phyloP scores from a whole-genome alignment of 2,113 vertebrate species.

The Macrotis lagotis region DNA sequence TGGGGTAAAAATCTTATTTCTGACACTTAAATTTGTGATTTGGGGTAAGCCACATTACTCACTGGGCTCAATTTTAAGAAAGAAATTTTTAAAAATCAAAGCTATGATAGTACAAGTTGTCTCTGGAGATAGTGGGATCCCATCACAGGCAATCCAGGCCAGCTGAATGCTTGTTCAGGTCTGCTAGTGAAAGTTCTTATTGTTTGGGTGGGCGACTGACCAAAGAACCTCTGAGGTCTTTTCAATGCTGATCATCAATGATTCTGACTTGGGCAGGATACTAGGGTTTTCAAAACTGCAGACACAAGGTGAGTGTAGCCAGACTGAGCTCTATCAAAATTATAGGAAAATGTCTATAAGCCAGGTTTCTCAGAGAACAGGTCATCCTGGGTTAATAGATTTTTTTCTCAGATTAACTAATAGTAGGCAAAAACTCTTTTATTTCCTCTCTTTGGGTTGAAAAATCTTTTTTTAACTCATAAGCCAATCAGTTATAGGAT shows the following conservation, averaged over 20 bases:
- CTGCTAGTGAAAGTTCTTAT: not conserved
- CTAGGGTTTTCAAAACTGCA: not conserved
- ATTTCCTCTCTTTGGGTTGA: not conserved
- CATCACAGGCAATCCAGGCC: not conserved
- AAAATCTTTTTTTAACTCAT: not conserved
- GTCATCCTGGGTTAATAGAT: not conserved
- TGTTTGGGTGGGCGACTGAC: not conserved
- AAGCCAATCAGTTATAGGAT: not conserved
- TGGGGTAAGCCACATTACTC: not conserved
- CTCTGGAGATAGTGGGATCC: not conserved
- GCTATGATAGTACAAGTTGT: not conserved
- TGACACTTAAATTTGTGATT: not conserved
- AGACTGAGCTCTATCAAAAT: not conserved
- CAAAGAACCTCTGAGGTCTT: not conserved
- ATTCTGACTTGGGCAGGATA: not conserved
- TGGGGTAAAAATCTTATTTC: not conserved
- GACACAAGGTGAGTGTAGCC: not conserved
- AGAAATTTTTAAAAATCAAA: not conserved
- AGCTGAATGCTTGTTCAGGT: not conserved
- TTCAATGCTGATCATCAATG: not conserved
- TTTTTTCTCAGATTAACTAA: not conserved
- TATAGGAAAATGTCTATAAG: not conserved
- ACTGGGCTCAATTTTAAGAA: not conserved
- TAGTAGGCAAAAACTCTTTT: not conserved
- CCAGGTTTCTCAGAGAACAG: not conserved